Base-by-base conservation (phyloP, 2,113 vertebrate genomes). In the Xenus cinereus region DNA sequence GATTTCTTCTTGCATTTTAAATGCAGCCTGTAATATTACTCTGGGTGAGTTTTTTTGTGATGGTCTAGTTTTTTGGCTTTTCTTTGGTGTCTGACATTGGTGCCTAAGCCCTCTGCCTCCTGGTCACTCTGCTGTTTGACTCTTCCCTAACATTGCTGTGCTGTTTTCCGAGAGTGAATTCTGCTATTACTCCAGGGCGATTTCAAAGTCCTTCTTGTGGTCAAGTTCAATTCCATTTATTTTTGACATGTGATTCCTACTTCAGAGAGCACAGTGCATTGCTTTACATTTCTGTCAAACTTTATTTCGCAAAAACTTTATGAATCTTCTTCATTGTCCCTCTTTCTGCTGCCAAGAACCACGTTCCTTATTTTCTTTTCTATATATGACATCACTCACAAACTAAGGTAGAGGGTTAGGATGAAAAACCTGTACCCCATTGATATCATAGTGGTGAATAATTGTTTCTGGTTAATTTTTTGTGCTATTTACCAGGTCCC, bases 201-300 rank as follows among this genome's bases (percentile, higher is more conserved):
- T 96, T 89, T 90, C 75, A 90, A 88, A 95, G 82, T 94, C 89
- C 48, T 87, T 84, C 78, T 96, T 89, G 63, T 80, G 84, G 94
- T 96, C 94, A 96, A 91, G 82, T 94, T 97, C 95, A 96, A 80
- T 96, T 95, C 93, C 53, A 41, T 95, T 95, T 95, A 75, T 93
- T 95, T 97, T 96, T 95, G 94, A 96, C 86, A 51, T 74, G 45
- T 69, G 37, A 80, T 96, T 96, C 91, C 84, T 93, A 64, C 87
- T 93, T 92, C 80, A 76, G 66, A 96, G 77, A 89, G 77, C 1
- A 1, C 62, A 80, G 53, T 76, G 56, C 69, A 57, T 90, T 72
- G 35, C 79, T 91, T 87, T 90, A 93, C 53, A 50, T 97, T 96
- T 90, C 82, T 96, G 87, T 89, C 93, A 92, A 94, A 94, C 69